Conservation (phyloP, 2,113 vertebrate genomes). For the Campylomormyrus numenius region DNA sequence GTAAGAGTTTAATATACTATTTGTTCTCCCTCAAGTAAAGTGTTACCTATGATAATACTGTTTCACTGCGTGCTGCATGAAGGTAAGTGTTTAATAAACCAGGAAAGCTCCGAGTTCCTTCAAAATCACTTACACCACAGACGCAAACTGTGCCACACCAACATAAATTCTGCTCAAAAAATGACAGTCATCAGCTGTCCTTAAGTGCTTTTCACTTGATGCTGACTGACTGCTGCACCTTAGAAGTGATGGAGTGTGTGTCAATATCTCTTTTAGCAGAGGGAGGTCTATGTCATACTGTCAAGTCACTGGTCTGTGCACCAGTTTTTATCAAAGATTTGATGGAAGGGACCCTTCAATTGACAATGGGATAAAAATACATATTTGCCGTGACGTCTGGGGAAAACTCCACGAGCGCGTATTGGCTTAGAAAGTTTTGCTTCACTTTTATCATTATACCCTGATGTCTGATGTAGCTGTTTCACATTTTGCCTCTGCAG, state of each 20-base stretch:
- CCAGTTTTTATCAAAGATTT: conserved; percentile 2
- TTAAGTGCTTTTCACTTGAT: not conserved
- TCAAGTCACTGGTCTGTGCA: not conserved
- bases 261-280: not conserved
- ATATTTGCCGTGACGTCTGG: not conserved
- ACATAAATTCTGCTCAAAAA: not conserved
- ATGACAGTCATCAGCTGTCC: not conserved
- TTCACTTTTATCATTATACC: not conserved
- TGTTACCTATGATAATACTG: not conserved
- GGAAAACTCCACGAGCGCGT: not conserved
- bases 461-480: not conserved
- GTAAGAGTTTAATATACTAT: not conserved
- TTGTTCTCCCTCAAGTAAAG: not conserved
- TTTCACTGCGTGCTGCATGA: not conserved
- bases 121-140: not conserved
- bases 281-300: conserved; percentile 2
- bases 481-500: not conserved
- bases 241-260: not conserved
- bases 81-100: not conserved
- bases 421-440: not conserved
- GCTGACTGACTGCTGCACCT: not conserved
- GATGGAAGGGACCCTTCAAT: not conserved
- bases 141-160: not conserved
- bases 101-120: not conserved
- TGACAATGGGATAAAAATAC: not conserved